Evolutionary conservation across 1,140 invertebrate genomes (phyloP), one percentile per base, ranked within the genome.

Genomic region (Nasonia giraulti): DNA sequence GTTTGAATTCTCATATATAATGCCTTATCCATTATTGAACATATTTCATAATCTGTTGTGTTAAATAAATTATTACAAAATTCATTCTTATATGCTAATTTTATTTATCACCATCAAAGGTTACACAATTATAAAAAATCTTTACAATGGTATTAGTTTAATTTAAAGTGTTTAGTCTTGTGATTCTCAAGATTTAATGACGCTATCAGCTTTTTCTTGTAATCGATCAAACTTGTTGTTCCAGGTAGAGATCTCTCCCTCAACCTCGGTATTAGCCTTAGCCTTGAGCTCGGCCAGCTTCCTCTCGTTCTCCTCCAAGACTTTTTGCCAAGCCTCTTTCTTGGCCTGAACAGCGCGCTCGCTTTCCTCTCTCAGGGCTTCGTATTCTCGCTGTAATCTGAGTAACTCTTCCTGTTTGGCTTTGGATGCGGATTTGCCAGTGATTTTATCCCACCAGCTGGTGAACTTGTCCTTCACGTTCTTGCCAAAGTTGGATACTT

Each of bases 321-420:
- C 20, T 37, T 74, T 74, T 14, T 74, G n/a, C 31, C 11, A 74
- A 2, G 11, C 12, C 11, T 33, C 71, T 74, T 87, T 87, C 55
- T 85, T 86, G 23, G 76, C 80, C 85, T 83, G 84, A 82, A 84
- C 77, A 85, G 86, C 84, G 86, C 79, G 73, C 71, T 83, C 84
- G 82, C 82, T 74, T 11, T 74, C 71, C 5, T 33, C 31, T 11
- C 14, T 74, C 33, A 40, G 17, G 2, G 27, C 11, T 20, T 74
- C 71, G 12, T 74, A 74, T 74, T 74, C 31, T 37, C 27, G 10
- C 12, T 74, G 10, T 3, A 74, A 3, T 74, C 37, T 11, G 12
- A 17, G 11, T 74, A 74, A 37, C 37, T 75, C 40, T 20, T 23
- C 10, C 17, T 37, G 11, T 8, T 74, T 37, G 33, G 10, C 31